Evolutionary conservation across 1,140 invertebrate genomes (phyloP).

Genomic region (Drosophila kikkawai): DNA sequence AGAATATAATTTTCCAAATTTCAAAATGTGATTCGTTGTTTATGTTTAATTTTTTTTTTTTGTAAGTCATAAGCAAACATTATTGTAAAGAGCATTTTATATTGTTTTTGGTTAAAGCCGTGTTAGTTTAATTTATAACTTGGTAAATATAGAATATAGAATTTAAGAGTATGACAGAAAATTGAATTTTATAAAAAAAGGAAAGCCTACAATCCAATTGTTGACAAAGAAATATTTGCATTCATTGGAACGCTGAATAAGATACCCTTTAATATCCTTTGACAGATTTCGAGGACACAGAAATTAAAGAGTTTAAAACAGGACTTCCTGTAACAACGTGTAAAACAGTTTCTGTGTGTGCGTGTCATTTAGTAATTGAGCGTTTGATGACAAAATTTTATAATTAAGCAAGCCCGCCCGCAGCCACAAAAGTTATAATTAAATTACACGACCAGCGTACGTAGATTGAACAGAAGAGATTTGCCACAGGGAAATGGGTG

Average conservation of each 20-base stretch:
- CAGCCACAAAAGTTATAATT: constrained; percentile 2
- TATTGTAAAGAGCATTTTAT: not conserved
- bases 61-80: not conserved
- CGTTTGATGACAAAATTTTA: constrained; percentile 22
- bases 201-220: constrained; percentile 35
- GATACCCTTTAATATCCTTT: constrained; percentile 1
- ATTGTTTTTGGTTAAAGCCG: not conserved
- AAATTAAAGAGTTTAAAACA: not conserved
- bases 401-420: constrained; percentile 18
- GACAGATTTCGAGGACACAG: constrained; percentile 16
- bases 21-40: constrained; percentile 23
- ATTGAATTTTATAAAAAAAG: constrained; percentile 16
- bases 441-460: constrained; percentile 18
- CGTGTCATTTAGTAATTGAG: constrained; percentile 22
- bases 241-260: not conserved
- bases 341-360: constrained; percentile 14
- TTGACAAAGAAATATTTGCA: constrained; percentile 3
- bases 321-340: constrained; percentile 11
- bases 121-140: constrained; percentile 12
- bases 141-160: not conserved
- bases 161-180: not conserved
- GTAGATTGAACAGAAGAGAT: not conserved
- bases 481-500: not conserved
- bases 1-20: constrained; percentile 51
- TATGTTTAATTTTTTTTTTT: not conserved